Conservation (phyloP, 2,113 vertebrate genomes). For the Notothenia rossii region DNA sequence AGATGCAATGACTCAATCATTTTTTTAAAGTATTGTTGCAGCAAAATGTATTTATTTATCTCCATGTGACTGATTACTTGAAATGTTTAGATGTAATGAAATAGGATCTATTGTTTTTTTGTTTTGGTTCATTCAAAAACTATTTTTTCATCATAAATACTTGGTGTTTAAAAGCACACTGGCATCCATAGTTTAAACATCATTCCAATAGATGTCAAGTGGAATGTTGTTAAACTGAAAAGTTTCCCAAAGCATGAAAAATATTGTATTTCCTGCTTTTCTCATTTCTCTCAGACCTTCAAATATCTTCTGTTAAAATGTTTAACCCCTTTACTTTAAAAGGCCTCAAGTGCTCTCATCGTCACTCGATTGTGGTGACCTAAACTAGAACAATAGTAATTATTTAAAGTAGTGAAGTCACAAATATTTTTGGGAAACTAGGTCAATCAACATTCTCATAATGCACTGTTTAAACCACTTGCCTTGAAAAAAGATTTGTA, state of each 20-base stretch:
- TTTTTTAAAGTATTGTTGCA: conserved; percentile 77
- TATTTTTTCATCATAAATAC: conserved; percentile 34
- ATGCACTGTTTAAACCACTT: conserved; percentile 30
- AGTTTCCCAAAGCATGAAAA: conserved; percentile 70
- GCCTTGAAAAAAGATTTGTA: conserved; percentile 27
- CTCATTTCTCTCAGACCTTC: background rate
- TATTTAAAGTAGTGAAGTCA: background rate
- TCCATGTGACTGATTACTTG: conserved; percentile 86
- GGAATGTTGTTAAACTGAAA: conserved; percentile 41
- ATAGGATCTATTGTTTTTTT: conserved; percentile 46
- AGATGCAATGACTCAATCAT: conserved; percentile 77
- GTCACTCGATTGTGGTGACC: conserved; percentile 1
- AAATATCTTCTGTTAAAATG: background rate
- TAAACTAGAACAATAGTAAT: background rate
- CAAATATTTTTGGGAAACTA: conserved; percentile 53
- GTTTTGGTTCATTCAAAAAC: conserved; percentile 45
- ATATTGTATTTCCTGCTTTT: conserved; percentile 65
- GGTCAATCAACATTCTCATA: conserved; percentile 5
- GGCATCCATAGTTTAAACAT: conserved; percentile 38
- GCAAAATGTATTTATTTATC: conserved; percentile 86
- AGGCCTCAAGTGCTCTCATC: background rate
- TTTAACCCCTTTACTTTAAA: background rate
- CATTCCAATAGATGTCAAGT: conserved; percentile 43
- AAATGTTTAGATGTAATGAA: conserved; percentile 71
- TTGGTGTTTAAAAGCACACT: conserved; percentile 66